Base-by-base conservation (phyloP, 2,797 vertebrate genomes). In the Bucorvus abyssinicus region DNA sequence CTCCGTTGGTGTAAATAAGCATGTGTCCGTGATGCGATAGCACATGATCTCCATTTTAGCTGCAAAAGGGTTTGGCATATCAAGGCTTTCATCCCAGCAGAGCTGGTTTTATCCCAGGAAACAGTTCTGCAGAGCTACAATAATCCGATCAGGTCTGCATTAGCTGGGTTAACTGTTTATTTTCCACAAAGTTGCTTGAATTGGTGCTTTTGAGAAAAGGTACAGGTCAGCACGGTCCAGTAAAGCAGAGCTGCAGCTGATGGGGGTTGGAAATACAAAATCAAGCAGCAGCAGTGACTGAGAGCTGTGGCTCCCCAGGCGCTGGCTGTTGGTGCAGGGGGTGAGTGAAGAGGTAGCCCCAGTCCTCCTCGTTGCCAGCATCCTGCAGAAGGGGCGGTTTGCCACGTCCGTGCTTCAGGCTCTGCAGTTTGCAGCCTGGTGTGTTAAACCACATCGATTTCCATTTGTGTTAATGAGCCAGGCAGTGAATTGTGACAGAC, bases 271-370 rank as follows among this genome's bases (percentile, higher is more conserved):
- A 89, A 89, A 60, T 61, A n/a, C 29, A 44, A 7, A 70, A 34
- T 1, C 1, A 3, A 60, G 64, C 44, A n/a, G 69, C 1, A 0
- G 18, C 74, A 22, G 22, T 32, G 49, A 36, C 59, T 0, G 0
- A 56, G 68, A 73, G 52, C 68, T 73, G 32, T 49, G 57, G 12
- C 50, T 78, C 34, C 38, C 56, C 5, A 12, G 47, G n/a, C 12
- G 2, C 68, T 34, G 29, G 29, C 56, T 60, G 24, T 21, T 49
- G 5, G 1, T 14, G 47, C 8, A 40, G 26, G 15, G 38, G 44
- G n/a, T 3, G 0, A 75, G 59, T 6, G 0, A 5, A 49, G 82
- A 64, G 56, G 32, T 14, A 49, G 26, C 76, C 44, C 9, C 14
- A 8, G 52, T n/a, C 20, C 15, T 84, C 26, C 67, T 52, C 0